Evolutionary conservation across 2,113 vertebrate genomes (phyloP), one percentile per base, ranked within the genome.

Genomic region (Anser brachyrhynchus): DNA sequence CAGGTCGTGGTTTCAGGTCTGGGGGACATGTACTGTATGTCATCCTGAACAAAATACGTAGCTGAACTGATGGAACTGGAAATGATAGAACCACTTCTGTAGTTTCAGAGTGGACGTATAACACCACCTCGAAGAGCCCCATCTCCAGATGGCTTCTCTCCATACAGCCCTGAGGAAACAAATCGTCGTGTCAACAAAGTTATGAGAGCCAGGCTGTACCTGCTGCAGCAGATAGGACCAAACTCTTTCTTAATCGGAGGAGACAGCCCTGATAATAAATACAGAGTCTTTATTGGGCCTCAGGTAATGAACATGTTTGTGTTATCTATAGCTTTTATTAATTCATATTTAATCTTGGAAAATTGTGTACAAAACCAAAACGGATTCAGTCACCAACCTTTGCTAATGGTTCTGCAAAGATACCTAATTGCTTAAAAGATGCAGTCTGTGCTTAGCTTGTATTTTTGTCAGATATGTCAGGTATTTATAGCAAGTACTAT

Each of bases 211-310:
- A 97, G 99, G 71, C 97, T 99, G 29, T 99, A 99, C 95, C 71
- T 99, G 79, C 97, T 99, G 77, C 99, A 99, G 96, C 99, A 99
- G 55, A 99, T 99, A 88, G 99, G 99, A 94, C 99, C 99, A 54
- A 99, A 99, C 95, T 99, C 99, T 5, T 99, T 99, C 95, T 92
- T 99, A 70, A 99, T 99, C 85, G 98, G 98, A 74, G 99, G 99
- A 52, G 99, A 99, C 93, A 99, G 98, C 93, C 99, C 99, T 19
- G 99, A 99, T 96, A 99, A 99, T 80, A 99, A 99, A 91, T 99
- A 99, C 77, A 97, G 99, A 26, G 99, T 99, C n/a, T 99, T 99
- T 77, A 99, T 99, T 91, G 99, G 98, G 21, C 99, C 99, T 90
- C 99, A 99, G 98, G 99, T 99, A 96, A 65, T 71, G 21, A 54